Base-by-base conservation (phyloP, 2,113 vertebrate species). In the Limanda limanda region DNA sequence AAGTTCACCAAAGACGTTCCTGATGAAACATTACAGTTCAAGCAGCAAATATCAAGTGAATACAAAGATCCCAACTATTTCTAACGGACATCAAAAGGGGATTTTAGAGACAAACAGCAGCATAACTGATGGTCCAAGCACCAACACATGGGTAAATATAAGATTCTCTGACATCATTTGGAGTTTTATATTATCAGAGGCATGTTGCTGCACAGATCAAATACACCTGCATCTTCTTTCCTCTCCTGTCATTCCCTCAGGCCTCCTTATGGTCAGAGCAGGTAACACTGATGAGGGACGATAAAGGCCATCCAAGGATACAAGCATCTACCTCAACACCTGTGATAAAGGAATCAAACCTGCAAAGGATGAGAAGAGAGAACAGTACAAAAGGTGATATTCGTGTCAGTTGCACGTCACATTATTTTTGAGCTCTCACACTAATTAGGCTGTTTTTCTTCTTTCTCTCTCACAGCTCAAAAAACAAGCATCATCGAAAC, bases 121-220 rank as follows among this genome's bases (percentile, higher is more conserved):
- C 14, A 10, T 6, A 45, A 57, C 27, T 9, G 81, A 86, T 8
- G 72, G 57, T 62, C 71, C 67, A 14, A 79, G 55, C 69, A 86
- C 54, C 84, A 90, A 73, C 71, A 72, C 67, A 78, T 86, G 83
- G 92, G 92, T 93, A 89, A 86, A 80, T 7, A 62, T 7, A 11
- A 27, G 12, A 31, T 35, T 13, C 23, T 18, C 27, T 47, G 2
- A 20, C 3, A 18, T 25, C 35, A 25, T 21, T 2, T 23, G 1
- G 45, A 18, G 11, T 40, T 2, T 35, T 57, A 37, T 31, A 20
- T 58, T 11, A 54, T 14, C 17, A 60, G n/a, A 69, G 21, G 13
- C 14, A 48, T 40, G 11, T 54, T 51, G 69, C 14, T 55, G 4
- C 45, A 21, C 12, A 23, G 31, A 60, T 6, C 47, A 57, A 52